phyloP scores from a whole-genome alignment of 2,113 vertebrate genomes.

The Caretta caretta region DNA sequence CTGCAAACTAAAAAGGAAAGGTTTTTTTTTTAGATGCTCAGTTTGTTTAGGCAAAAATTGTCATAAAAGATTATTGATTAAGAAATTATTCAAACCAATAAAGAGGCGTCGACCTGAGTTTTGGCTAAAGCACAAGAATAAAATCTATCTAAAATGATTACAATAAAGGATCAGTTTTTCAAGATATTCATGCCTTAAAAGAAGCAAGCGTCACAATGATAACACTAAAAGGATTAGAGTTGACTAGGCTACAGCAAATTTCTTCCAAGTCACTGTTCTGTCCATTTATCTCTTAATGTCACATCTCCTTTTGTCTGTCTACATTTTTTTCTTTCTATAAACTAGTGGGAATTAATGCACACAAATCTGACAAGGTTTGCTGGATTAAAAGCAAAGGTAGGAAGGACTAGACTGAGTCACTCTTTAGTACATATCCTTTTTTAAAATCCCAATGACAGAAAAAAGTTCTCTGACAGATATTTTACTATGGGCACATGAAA shows the following conservation, averaged over 20 bases:
- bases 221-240: background rate
- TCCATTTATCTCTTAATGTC: constrained; percentile 3
- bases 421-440: background rate
- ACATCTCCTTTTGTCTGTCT: background rate
- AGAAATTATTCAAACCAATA: background rate
- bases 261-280: background rate
- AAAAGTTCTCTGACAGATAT: background rate
- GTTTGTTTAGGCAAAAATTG: background rate
- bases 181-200: background rate
- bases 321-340: background rate
- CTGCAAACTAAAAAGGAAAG: background rate
- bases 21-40: background rate
- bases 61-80: background rate
- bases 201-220: background rate
- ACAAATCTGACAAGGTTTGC: background rate
- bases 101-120: background rate
- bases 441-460: background rate
- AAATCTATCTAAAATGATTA: constrained; percentile 5
- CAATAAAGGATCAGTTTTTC: background rate
- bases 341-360: background rate
- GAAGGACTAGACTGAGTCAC: background rate
- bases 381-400: constrained; percentile 9
- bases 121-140: background rate
- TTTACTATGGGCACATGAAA: background rate
- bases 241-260: background rate